Evolutionary conservation across 2,113 vertebrate species (phyloP), one percentile per base, ranked within the genome.

Genomic region (Gallinago media): DNA sequence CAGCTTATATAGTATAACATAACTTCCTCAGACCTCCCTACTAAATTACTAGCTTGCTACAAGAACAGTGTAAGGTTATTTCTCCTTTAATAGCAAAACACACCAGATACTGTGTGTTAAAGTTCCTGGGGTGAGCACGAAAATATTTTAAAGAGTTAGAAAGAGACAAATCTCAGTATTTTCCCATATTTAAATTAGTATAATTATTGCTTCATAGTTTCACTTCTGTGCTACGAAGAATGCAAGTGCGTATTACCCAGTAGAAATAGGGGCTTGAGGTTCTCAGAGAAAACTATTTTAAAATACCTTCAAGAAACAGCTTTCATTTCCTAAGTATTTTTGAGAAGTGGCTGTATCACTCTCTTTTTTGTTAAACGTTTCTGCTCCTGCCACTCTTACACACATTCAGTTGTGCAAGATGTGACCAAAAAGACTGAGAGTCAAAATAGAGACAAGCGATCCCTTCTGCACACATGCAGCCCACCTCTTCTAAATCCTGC

Each of bases 191-290:
- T 61, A 91, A 74, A 93, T 79, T 82, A 92, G 67, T 62, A 85
- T 89, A 90, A 92, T 91, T 89, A 85, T 38, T 56, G 67, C 66
- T 83, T 82, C 58, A 84, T 31, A 47, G 62, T 61, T 89, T 85
- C 56, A 83, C 47, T 85, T 82, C 66, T 23, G 52, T 27, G 46
- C 62, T 47, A 29, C 32, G 38, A 88, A 90, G 56, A 81, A 92
- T 12, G 44, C 66, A 93, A 67, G 25, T 61, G 55, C 23, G 4
- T 62, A 66, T 46, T 72, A 82, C 21, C 26, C 74, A 71, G 40
- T 23, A 80, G 61, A 73, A 88, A 63, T 38, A 89, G 85, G 42
- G 31, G n/a, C 59, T 68, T 44, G 42, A 56, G 29, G 68, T 19
- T 68, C 66, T 56, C 15, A 17, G 3, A 72, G 46, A 85, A 89